Evolutionary conservation across 2,888 invertebrate species (phyloP).

Genomic region (Patella depressa): DNA sequence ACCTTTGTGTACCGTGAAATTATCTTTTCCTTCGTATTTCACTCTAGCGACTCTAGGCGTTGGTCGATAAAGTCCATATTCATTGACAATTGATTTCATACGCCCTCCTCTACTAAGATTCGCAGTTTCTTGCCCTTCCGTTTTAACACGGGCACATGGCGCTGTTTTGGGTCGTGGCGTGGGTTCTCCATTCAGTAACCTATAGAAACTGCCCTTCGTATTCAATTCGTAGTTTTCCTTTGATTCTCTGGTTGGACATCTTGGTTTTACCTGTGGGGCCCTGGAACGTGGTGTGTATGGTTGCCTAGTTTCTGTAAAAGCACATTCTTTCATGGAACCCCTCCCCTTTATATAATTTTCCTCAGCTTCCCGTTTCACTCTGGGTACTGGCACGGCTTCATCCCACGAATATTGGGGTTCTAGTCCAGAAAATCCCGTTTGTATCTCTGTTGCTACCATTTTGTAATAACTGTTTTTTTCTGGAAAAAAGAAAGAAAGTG

Average conservation of each 20-base stretch:
- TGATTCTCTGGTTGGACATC: conserved; percentile 4
- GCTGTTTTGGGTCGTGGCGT: background rate
- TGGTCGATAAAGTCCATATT: background rate
- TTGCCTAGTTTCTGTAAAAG: background rate
- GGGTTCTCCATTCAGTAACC: background rate
- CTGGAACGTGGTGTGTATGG: background rate
- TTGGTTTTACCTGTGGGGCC: background rate
- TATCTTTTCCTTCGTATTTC: background rate
- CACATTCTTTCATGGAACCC: background rate
- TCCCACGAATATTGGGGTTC: background rate
- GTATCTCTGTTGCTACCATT: background rate
- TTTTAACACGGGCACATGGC: background rate
- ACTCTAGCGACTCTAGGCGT: background rate
- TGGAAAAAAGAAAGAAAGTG: too few relatives aligned
- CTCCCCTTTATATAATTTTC: background rate
- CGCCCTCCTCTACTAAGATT: background rate
- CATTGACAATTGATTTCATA: background rate
- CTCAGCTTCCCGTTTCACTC: background rate
- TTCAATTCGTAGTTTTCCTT: background rate
- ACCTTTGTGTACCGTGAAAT: background rate
- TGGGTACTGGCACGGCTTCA: background rate
- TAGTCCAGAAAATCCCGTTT: background rate
- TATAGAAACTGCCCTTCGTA: background rate
- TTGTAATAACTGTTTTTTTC: background rate
- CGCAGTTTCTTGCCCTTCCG: background rate